Evolutionary conservation across 2,888 invertebrate genomes (phyloP).

Genomic region (Strigamia crassipes): DNA sequence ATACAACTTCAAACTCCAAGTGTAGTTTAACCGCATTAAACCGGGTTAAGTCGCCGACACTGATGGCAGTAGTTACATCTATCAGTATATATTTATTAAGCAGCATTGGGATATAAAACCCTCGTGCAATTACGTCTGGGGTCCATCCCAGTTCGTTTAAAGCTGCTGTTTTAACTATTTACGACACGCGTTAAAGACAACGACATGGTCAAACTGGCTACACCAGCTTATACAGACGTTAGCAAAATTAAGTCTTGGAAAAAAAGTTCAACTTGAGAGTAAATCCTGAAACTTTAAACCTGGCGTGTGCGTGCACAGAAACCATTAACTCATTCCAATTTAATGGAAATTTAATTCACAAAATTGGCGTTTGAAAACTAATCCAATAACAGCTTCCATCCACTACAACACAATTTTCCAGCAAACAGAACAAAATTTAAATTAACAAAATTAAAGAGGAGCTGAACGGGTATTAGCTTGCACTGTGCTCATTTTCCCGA

Average conservation of each 20-base stretch:
- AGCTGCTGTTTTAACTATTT: background rate
- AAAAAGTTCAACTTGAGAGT: background rate
- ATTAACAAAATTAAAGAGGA: background rate
- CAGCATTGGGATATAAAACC: background rate
- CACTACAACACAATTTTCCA: background rate
- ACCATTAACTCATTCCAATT: background rate
- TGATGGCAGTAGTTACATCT: background rate
- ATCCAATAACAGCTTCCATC: background rate
- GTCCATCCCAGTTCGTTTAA: background rate
- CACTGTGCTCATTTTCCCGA: background rate
- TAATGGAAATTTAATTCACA: conserved; percentile 5
- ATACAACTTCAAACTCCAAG: no score
- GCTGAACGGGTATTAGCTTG: background rate
- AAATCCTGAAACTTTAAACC: background rate
- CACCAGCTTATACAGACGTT: background rate
- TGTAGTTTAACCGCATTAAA: background rate
- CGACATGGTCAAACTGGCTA: background rate
- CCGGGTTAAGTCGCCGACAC: background rate
- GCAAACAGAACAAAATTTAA: background rate
- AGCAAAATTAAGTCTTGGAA: background rate
- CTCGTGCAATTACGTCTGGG: background rate
- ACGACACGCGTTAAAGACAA: background rate
- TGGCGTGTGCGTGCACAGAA: background rate
- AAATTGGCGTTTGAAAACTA: background rate
- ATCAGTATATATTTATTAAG: conserved; percentile 18